phyloP scores from a whole-genome alignment of 2,888 invertebrate genomes.

The Callyntrura sp. region DNA sequence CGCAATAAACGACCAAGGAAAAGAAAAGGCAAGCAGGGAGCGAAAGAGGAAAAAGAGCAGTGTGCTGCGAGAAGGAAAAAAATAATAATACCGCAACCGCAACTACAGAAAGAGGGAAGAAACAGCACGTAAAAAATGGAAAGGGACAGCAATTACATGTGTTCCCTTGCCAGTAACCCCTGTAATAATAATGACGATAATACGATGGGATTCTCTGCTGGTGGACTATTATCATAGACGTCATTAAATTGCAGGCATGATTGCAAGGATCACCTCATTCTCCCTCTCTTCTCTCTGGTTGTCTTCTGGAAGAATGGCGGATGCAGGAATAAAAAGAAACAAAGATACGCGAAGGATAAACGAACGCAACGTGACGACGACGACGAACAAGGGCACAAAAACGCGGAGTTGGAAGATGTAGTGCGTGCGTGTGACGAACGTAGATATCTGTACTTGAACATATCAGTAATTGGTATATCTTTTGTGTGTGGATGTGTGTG shows the following conservation, averaged over 20 bases:
- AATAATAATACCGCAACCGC: constrained; percentile 63
- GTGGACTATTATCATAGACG: constrained; percentile 35
- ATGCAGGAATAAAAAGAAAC: not conserved
- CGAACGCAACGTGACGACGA: constrained; percentile 17
- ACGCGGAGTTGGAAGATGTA: not conserved
- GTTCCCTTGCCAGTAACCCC: constrained; percentile 62
- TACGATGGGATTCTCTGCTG: constrained; percentile 39
- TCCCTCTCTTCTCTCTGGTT: not conserved
- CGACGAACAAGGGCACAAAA: not conserved
- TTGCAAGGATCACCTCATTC: constrained; percentile 46
- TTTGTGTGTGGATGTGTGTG: no score
- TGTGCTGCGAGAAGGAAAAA: no score
- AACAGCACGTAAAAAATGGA: constrained; percentile 12
- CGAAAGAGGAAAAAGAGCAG: constrained; percentile 48
- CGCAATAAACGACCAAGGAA: constrained; percentile 24
- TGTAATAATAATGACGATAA: constrained; percentile 54
- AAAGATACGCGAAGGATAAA: not conserved
- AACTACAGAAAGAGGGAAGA: constrained; percentile 51
- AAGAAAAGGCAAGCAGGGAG: constrained; percentile 49
- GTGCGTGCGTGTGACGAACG: not conserved
- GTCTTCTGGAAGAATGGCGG: constrained; percentile 3
- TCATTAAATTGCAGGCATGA: constrained; percentile 52
- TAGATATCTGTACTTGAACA: constrained; percentile 54
- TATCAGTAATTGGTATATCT: no score
- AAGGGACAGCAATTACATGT: constrained; percentile 72